These are phyloP conservation scores for Latrodectus hesperus DNA, from an alignment of 2,888 invertebrate species.

Conservation along the genomic window DNA sequence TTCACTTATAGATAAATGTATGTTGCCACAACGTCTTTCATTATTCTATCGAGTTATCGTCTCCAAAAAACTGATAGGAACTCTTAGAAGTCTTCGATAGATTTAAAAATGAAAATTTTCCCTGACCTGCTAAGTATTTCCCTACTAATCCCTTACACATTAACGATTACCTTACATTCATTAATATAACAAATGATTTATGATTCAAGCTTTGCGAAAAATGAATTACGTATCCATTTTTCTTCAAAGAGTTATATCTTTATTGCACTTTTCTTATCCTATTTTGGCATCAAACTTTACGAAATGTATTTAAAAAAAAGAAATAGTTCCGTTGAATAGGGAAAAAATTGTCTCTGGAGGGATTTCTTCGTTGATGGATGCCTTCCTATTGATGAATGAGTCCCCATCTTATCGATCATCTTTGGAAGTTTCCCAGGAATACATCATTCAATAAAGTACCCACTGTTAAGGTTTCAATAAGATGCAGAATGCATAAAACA, in stretches of 20 bases:
- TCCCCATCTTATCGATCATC: constrained; percentile 16
- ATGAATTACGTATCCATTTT: not conserved
- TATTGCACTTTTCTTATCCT: not conserved
- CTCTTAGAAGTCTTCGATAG: too few species aligned
- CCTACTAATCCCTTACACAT: too few species aligned
- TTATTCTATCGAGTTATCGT: too few species aligned
- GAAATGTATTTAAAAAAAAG: not conserved
- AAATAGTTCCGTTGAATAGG: not conserved
- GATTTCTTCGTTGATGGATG: constrained; percentile 33
- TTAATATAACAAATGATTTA: too few species aligned
- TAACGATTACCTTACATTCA: too few species aligned
- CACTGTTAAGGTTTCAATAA: not conserved
- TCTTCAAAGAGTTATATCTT: not conserved
- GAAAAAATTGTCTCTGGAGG: not conserved
- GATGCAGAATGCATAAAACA: not conserved
- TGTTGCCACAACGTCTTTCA: too few species aligned
- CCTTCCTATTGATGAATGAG: constrained; percentile 34
- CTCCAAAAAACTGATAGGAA: too few species aligned
- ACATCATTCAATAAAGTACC: not conserved
- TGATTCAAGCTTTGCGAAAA: too few species aligned
- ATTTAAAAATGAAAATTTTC: too few species aligned
- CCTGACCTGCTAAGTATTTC: too few species aligned
- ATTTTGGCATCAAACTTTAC: not conserved
- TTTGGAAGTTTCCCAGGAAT: not conserved
- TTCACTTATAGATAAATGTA: too few species aligned